Evolutionary conservation across 1,140 invertebrate species (phyloP).

Genomic region (Acromyrmex charruanus): DNA sequence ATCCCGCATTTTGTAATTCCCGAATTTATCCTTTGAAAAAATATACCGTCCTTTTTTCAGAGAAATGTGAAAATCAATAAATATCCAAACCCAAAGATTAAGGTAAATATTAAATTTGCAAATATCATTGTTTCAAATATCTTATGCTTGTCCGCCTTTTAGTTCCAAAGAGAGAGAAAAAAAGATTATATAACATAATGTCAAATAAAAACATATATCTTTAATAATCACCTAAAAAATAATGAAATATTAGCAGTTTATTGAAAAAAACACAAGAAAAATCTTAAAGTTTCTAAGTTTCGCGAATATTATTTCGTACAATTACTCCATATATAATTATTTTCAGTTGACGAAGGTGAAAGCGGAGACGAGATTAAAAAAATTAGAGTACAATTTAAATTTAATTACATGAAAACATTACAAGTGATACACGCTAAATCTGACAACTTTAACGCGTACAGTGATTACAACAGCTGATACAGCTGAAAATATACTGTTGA

Average conservation of each 20-base stretch:
- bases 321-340: not conserved
- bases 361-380: not conserved
- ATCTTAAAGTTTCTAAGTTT: not conserved
- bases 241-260: slow-evolving; percentile 14
- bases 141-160: not conserved
- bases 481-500: slow-evolving; percentile 53
- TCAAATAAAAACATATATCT: not conserved
- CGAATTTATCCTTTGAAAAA: not conserved
- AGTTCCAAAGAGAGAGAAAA: not conserved
- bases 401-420: slow-evolving; percentile 31
- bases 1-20: not conserved
- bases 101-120: not conserved
- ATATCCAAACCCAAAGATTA: not conserved
- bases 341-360: not conserved
- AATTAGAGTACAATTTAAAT: slow-evolving; percentile 11
- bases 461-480: slow-evolving; percentile 34
- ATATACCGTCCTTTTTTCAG: not conserved
- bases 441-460: slow-evolving; percentile 6
- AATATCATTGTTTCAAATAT: not conserved
- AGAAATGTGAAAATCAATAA: slow-evolving; percentile 12
- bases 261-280: slow-evolving; percentile 8
- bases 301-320: slow-evolving; percentile 21
- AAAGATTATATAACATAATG: not conserved
- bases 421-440: not conserved
- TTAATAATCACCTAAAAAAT: slow-evolving; percentile 22